These are phyloP conservation scores for Drosophila nigricruria DNA, from an alignment of 2,888 invertebrate genomes.

Conservation along the genomic window DNA sequence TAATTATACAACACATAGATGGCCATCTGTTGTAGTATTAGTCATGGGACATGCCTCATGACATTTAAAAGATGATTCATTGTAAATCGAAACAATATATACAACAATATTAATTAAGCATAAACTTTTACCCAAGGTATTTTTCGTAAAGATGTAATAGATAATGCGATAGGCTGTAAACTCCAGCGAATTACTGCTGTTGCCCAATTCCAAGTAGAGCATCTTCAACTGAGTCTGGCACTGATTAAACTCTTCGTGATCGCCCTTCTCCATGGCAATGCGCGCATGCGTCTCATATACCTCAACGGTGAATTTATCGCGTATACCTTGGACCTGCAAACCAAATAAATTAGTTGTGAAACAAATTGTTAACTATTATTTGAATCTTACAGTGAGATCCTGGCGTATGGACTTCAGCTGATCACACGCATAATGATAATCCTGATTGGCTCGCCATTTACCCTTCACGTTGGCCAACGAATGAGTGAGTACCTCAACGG, in stretches of 20 bases:
- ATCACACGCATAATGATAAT: conserved; percentile 99
- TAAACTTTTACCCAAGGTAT: conserved; percentile 93
- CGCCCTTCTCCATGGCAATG: conserved; percentile 98
- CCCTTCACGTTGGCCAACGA: conserved; percentile 96
- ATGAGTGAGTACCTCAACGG: conserved; percentile 92
- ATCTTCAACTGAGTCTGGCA: conserved; percentile 99
- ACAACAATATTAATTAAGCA: no score
- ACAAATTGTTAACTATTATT: neutral
- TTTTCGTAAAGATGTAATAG: conserved; percentile 99
- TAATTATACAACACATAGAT: no score
- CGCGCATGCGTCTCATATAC: conserved; percentile 99
- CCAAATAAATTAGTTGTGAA: neutral
- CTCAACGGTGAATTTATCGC: conserved; percentile 97
- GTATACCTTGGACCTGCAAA: conserved; percentile 95
- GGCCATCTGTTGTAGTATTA: neutral
- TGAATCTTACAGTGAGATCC: conserved; percentile 95
- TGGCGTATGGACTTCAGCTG: conserved; percentile 99
- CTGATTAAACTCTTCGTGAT: conserved; percentile 99
- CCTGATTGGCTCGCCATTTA: conserved; percentile 95
- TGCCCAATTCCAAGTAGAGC: conserved; percentile 93
- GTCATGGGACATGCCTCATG: neutral
- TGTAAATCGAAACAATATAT: neutral
- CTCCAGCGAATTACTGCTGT: conserved; percentile 91
- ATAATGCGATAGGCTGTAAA: conserved; percentile 98
- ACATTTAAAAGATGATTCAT: neutral